Conservation (phyloP, 2,888 invertebrate species). For the Scotopteryx bipunctaria region DNA sequence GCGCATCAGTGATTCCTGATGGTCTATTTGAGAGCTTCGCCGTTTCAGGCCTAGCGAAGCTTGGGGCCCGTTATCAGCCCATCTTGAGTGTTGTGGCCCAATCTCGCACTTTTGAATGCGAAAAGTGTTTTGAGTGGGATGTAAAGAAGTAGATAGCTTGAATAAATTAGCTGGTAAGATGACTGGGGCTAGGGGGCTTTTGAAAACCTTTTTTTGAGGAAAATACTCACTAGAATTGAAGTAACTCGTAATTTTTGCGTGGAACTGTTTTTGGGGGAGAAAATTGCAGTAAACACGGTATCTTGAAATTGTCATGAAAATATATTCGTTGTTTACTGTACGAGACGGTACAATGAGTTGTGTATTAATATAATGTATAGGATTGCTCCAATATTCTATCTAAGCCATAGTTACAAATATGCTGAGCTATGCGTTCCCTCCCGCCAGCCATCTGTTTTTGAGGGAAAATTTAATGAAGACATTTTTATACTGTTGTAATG, state of each 20-base stretch:
- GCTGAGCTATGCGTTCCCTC: too few species aligned
- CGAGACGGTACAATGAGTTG: too few species aligned
- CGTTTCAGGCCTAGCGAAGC: conserved; percentile 38
- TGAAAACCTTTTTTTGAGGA: conserved; percentile 11
- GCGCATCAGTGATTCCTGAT: conserved; percentile 76
- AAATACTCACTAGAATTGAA: conserved; percentile 7
- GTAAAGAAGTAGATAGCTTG: conserved; percentile 34
- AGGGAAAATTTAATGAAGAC: too few species aligned
- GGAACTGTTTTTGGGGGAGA: background rate
- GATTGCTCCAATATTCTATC: too few species aligned
- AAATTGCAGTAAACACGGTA: too few species aligned
- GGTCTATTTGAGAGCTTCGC: conserved; percentile 78
- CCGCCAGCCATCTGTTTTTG: too few species aligned
- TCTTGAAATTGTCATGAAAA: too few species aligned
- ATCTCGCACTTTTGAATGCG: conserved; percentile 19
- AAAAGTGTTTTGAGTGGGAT: conserved; percentile 24
- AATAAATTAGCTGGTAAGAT: conserved; percentile 26
- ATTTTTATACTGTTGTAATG: too few species aligned
- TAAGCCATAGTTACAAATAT: too few species aligned
- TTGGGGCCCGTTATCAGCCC: conserved; percentile 39
- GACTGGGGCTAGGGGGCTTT: conserved; percentile 5
- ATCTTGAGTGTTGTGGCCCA: conserved; percentile 33
- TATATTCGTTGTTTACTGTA: too few species aligned
- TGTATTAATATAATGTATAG: too few species aligned
- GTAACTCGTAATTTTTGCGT: background rate